Evolutionary conservation across 2,113 vertebrate genomes (phyloP).

Genomic region (Neodon shergylaensis): DNA sequence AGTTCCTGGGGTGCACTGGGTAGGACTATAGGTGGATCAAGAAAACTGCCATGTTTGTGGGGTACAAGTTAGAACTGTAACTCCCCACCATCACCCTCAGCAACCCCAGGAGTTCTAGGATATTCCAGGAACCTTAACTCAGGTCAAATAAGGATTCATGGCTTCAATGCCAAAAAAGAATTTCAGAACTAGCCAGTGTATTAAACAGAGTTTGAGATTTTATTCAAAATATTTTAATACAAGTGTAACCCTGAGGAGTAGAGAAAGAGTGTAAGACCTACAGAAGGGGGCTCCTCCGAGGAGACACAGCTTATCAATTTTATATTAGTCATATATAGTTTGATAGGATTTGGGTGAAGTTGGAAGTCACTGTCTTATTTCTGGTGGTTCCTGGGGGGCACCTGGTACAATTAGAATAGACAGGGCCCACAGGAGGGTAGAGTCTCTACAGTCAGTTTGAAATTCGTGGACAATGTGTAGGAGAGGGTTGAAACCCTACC

Average conservation of each 20-base stretch:
- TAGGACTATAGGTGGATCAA: neutral
- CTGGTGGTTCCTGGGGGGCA: neutral
- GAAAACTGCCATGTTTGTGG: neutral
- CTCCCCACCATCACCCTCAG: neutral
- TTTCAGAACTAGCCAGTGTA: neutral
- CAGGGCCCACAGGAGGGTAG: neutral
- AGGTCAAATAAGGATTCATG: neutral
- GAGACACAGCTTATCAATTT: neutral
- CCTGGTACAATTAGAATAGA: neutral
- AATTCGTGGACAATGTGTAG: neutral
- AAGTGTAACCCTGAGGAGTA: neutral
- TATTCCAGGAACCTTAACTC: neutral
- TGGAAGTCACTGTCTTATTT: neutral
- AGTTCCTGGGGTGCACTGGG: neutral
- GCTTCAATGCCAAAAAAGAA: neutral
- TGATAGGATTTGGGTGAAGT: neutral
- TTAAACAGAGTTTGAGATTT: neutral
- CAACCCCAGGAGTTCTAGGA: neutral
- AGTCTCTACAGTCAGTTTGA: neutral
- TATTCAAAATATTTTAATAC: neutral
- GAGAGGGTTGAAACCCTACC: neutral
- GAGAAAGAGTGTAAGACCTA: neutral
- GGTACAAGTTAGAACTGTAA: neutral
- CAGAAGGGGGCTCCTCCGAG: neutral
- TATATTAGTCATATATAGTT: neutral